Percentiles rank a stretch among this genome's conserved stretches.
These are phyloP conservation scores for Xiphophorus birchmanni DNA, from an alignment of 2,797 vertebrate genomes.

Conservation along the genomic window DNA sequence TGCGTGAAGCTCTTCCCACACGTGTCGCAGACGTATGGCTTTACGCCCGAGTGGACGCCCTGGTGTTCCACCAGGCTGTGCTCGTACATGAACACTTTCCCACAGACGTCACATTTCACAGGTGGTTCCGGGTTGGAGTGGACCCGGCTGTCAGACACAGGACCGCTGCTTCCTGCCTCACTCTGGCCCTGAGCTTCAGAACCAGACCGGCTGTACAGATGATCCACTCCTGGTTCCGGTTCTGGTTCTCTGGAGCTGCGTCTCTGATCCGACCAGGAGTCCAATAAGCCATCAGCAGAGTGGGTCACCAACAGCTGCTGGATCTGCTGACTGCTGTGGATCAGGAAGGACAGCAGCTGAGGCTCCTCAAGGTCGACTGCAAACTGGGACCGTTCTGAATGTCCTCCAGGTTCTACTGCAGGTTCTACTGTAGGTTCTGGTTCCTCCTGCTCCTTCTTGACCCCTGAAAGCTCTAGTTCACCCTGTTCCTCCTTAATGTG, in stretches of 20 bases:
- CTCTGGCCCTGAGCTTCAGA: not conserved
- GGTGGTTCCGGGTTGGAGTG: not conserved
- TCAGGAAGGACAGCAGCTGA: not conserved
- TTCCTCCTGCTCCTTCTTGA: not conserved
- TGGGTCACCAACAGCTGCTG: not conserved
- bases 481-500: not conserved
- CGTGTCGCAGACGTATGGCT: not conserved
- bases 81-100: constrained; percentile 3
- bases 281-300: not conserved
- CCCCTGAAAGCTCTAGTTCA: not conserved
- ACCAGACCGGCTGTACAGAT: no score
- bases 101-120: not conserved
- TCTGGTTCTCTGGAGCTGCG: not conserved
- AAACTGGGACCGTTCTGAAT: rapidly evolving
- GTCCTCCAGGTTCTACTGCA: not conserved
- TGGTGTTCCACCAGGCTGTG: constrained; percentile 7
- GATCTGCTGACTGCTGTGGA: constrained; percentile 7
- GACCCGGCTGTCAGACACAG: not conserved
- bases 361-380: not conserved
- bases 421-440: not conserved
- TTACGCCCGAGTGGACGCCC: not conserved
- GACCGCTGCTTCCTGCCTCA: not conserved
- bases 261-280: not conserved
- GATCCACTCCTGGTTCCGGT: not conserved
- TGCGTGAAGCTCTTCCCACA: constrained; percentile 1